Evolutionary conservation across 2,113 vertebrate species (phyloP).

Genomic region (Atrichornis clamosus): DNA sequence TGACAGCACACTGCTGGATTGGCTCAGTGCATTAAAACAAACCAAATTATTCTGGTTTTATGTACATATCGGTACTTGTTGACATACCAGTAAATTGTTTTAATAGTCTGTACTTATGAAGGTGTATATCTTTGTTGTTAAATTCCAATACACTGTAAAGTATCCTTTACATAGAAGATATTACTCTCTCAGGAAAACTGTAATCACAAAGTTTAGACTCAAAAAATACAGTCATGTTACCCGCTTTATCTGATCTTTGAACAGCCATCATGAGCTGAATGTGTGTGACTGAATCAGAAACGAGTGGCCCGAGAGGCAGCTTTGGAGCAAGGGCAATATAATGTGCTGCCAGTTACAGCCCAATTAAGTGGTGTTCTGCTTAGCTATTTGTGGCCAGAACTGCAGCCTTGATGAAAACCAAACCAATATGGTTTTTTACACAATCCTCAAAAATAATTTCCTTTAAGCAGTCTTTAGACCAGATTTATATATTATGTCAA

Average conservation of each 20-base stretch:
- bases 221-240: conserved; percentile 4
- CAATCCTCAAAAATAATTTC: conserved; percentile 31
- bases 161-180: conserved; percentile 54
- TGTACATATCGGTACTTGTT: conserved; percentile 45
- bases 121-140: conserved; percentile 67
- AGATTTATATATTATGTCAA: not conserved
- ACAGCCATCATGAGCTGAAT: conserved; percentile 8
- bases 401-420: conserved; percentile 9
- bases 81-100: conserved; percentile 70
- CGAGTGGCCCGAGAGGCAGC: not conserved
- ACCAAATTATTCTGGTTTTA: conserved; percentile 58
- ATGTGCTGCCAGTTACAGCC: not conserved
- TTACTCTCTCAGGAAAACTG: conserved; percentile 51
- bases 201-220: conserved; percentile 55
- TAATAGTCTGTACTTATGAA: conserved; percentile 65
- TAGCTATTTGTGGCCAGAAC: conserved; percentile 17
- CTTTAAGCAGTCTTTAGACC: conserved; percentile 16
- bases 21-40: conserved; percentile 58
- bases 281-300: not conserved
- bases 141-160: conserved; percentile 58
- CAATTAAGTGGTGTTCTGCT: conserved; percentile 21
- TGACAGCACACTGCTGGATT: conserved; percentile 14
- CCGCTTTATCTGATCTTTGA: conserved; percentile 20
- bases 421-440: not conserved
- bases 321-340: not conserved